phyloP scores from a whole-genome alignment of 2,113 vertebrate genomes.

The Recurvirostra avosetta region DNA sequence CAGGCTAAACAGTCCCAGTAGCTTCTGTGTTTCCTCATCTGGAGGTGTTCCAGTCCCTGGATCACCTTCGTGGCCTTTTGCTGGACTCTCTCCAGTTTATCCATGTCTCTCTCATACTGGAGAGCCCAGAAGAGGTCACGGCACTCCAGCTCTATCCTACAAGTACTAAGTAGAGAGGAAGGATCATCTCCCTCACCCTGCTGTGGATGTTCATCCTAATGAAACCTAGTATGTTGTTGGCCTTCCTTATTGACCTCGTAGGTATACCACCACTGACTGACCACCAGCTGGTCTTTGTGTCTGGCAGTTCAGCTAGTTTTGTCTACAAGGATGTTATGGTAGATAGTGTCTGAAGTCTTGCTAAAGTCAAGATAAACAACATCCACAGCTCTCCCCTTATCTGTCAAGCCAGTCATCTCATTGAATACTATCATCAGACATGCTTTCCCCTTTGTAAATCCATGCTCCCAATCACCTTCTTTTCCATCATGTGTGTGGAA shows the following conservation, averaged over 20 bases:
- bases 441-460: not conserved
- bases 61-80: not conserved
- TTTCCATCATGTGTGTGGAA: not conserved
- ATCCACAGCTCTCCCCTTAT: not conserved
- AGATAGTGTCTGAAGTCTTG: not conserved
- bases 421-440: not conserved
- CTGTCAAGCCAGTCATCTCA: not conserved
- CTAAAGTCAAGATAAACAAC: not conserved
- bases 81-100: not conserved
- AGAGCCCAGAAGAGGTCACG: not conserved
- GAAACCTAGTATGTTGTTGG: not conserved
- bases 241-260: not conserved
- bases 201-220: not conserved
- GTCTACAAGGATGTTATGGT: not conserved
- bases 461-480: not conserved
- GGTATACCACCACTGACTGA: not conserved
- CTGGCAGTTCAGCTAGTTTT: not conserved
- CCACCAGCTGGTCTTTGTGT: not conserved
- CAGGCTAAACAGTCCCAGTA: not conserved
- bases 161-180: not conserved
- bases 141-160: not conserved
- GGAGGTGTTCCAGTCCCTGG: not conserved
- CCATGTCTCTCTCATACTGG: not conserved
- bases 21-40: not conserved
- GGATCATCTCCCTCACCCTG: not conserved